Percentiles rank a stretch among this genome's conserved stretches.
Conservation (phyloP, 2,113 vertebrate species). For the Excalfactoria chinensis region DNA sequence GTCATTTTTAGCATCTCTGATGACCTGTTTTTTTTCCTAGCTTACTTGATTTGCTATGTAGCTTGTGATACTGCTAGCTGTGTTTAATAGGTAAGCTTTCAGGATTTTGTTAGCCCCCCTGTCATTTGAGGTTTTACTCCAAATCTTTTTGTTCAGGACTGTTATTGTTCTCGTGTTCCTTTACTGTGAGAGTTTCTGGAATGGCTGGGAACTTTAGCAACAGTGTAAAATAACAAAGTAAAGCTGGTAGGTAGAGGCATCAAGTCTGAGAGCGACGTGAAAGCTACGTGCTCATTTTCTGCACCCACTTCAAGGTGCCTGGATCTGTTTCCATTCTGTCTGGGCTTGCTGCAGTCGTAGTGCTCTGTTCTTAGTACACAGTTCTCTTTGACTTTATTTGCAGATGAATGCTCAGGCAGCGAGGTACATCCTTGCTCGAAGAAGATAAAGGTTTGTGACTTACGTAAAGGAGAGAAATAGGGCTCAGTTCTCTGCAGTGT, state of each 20-base stretch:
- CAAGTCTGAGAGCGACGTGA: neutral
- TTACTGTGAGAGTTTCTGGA: neutral
- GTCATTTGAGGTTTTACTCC: neutral
- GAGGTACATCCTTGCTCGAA: neutral
- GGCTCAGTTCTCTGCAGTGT: neutral
- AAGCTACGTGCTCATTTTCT: neutral
- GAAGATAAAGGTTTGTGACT: neutral
- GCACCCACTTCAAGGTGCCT: neutral
- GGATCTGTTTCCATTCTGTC: neutral
- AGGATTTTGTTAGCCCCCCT: neutral
- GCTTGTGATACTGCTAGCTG: neutral
- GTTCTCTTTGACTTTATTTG: neutral
- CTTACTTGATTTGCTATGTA: neutral
- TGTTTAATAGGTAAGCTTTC: neutral
- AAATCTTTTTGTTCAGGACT: neutral
- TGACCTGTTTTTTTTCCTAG: neutral
- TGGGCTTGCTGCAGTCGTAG: neutral
- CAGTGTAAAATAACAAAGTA: neutral
- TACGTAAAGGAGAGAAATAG: neutral
- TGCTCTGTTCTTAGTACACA: fast-evolving
- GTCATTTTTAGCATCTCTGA: neutral
- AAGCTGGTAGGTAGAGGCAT: neutral
- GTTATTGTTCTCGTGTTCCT: neutral
- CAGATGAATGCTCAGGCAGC: neutral
- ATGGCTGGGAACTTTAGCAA: neutral